Evolutionary conservation across 92 coral and sea anemone species (phyloP).

Genomic region (Phymanthus crucifer): DNA sequence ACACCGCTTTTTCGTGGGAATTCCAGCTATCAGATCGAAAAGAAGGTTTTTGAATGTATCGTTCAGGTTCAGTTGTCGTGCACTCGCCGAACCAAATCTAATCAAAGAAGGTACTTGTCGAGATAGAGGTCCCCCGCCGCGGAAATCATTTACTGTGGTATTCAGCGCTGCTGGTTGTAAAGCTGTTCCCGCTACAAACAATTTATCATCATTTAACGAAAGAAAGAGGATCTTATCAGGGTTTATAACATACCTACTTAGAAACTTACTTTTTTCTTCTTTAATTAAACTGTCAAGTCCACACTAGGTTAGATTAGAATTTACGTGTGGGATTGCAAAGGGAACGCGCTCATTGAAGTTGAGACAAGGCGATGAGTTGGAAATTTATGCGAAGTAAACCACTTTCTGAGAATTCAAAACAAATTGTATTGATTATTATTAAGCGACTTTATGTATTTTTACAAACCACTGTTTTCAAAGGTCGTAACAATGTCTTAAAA

Average conservation of each 20-base stretch:
- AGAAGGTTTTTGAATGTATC: background rate
- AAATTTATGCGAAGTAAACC: background rate
- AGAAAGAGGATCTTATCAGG: background rate
- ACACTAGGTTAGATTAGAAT: background rate
- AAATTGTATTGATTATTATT: background rate
- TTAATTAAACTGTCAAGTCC: background rate
- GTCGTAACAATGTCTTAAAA: background rate
- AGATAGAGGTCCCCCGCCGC: background rate
- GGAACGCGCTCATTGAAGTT: background rate
- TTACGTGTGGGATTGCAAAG: too few species aligned
- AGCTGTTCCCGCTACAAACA: constrained; percentile 13
- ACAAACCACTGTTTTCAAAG: background rate
- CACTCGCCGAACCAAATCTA: background rate
- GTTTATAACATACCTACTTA: background rate
- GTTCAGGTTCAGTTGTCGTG: background rate
- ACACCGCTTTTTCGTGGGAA: background rate
- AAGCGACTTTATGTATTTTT: background rate
- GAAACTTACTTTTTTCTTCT: background rate
- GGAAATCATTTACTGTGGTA: constrained; percentile 6
- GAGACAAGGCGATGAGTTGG: background rate
- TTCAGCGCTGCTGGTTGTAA: constrained; percentile 12
- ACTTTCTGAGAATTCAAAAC: background rate
- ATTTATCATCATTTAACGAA: constrained; percentile 13
- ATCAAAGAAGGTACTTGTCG: background rate
- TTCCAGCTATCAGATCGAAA: background rate